phyloP scores from a whole-genome alignment of 2,797 vertebrate species.

The Myotis planiceps region DNA sequence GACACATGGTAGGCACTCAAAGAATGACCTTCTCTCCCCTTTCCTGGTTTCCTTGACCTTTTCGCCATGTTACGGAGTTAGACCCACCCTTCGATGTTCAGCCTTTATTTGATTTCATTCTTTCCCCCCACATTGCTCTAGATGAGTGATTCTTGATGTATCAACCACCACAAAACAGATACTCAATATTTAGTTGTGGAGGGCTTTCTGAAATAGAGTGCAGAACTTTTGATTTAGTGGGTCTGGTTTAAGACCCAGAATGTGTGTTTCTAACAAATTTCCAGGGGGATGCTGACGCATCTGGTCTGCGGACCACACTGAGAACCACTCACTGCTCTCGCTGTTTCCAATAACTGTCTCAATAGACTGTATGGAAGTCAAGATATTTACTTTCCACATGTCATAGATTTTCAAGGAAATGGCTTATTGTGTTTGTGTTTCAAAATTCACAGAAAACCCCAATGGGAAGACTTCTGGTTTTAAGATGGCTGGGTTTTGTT shows the following conservation, averaged over 20 bases:
- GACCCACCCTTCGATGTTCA: background rate
- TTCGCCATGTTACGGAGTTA: background rate
- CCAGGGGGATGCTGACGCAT: background rate
- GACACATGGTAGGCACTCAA: background rate
- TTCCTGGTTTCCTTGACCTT: background rate
- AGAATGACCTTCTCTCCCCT: background rate
- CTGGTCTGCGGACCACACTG: background rate
- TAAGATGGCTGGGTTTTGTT: background rate
- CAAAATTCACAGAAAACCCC: conserved; percentile 10
- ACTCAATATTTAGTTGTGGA: background rate
- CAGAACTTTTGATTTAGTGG: background rate
- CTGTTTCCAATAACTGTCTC: background rate
- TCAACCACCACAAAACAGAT: background rate
- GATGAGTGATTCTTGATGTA: background rate
- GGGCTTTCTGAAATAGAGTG: background rate
- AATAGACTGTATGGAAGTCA: background rate
- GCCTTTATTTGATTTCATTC: background rate
- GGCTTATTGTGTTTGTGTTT: background rate
- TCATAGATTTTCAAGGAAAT: background rate
- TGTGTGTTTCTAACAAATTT: background rate
- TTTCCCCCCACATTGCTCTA: background rate
- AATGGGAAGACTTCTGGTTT: background rate
- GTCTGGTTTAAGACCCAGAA: background rate
- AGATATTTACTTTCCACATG: background rate
- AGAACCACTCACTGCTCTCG: background rate